Percentiles rank a stretch among this genome's conserved stretches.
phyloP scores from a whole-genome alignment of 23 tunicate genomes.

The Trididemnum clinides region DNA sequence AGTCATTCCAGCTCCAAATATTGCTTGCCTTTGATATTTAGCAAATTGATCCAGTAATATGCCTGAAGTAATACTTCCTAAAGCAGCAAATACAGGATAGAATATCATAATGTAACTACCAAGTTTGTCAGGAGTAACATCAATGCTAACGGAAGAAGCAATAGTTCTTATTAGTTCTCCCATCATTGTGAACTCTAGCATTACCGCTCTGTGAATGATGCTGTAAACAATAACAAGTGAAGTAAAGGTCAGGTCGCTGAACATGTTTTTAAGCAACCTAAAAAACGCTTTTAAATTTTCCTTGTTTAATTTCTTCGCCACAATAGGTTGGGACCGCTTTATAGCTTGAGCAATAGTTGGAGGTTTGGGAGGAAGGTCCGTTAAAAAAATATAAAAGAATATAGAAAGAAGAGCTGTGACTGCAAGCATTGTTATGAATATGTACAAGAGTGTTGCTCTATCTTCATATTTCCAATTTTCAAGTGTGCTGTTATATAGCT shows the following conservation, averaged over 20 bases:
- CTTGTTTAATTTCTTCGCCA: not conserved
- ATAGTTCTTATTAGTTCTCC: slow-evolving; percentile 4
- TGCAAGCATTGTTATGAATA: not conserved
- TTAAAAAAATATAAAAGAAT: not conserved
- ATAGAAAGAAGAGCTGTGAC: not conserved
- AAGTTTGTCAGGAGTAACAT: not conserved
- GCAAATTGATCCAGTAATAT: not conserved
- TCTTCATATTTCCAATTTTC: not conserved
- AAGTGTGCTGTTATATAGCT: not conserved
- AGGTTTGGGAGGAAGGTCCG: slow-evolving; percentile 15
- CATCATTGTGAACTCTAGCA: slow-evolving; percentile 17
- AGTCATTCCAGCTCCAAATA: slow-evolving; percentile 7
- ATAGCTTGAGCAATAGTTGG: slow-evolving; percentile 29
- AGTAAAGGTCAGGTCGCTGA: not conserved
- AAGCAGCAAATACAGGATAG: not conserved
- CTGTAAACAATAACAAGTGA: not conserved
- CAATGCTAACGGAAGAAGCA: not conserved
- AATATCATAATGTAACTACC: slow-evolving; percentile 2
- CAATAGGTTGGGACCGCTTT: not conserved
- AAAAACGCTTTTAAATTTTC: not conserved
- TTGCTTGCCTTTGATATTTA: not conserved
- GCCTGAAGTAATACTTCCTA: not conserved
- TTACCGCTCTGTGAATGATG: slow-evolving; percentile 1
- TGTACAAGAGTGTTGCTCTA: not conserved
- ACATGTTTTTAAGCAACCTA: not conserved